Base-by-base conservation (phyloP, 2,797 vertebrate species). In the Gymnopithys bicolor region DNA sequence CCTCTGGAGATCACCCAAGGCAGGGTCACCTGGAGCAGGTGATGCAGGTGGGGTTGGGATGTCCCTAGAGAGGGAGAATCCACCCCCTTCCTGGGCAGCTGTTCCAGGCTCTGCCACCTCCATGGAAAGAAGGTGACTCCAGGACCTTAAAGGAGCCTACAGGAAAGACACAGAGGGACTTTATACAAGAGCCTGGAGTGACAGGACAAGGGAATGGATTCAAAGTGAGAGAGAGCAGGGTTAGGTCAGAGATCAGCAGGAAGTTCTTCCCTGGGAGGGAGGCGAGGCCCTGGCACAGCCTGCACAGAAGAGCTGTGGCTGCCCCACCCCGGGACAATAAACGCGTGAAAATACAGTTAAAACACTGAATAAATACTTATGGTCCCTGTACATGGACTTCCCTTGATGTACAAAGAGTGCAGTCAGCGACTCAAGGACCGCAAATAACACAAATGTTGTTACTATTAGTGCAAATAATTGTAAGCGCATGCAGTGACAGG, bases 181-280 rank as follows among this genome's bases (percentile, higher is more conserved):
- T 66, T 5, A 33, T 48, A 33, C 7, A 9, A 33, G 63, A 13
- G 32, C 32, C 43, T 69, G 28, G 6, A 69, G 6, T 4, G 32
- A 28, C 55, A 69, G 32, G 8, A 25, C 28, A 70, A 62, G 16
- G 2, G 33, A 68, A 63, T 11, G 23, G 27, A 16, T 51, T 28
- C 13, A 27, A 8, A 12, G 5, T 14, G 8, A 24, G 23, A 5
- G 13, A 9, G 4, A 43, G 9, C 1, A 9, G 13, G 4, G 9
- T 83, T 9, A 21, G 4, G n/a, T 3, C 5, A 17, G 32, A n/a
- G 24, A 69, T 12, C 10, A n/a, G 6, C 43, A 45, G 28, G 16
- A 56, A 75, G 5, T 43, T 8, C 1, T 4, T 55, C 12, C 33
- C 55, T 10, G 41, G 0, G 0, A 75, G 10, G 10, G 39, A 41